Conservation (phyloP, 2,888 invertebrate species). For the Mycogona germanica region DNA sequence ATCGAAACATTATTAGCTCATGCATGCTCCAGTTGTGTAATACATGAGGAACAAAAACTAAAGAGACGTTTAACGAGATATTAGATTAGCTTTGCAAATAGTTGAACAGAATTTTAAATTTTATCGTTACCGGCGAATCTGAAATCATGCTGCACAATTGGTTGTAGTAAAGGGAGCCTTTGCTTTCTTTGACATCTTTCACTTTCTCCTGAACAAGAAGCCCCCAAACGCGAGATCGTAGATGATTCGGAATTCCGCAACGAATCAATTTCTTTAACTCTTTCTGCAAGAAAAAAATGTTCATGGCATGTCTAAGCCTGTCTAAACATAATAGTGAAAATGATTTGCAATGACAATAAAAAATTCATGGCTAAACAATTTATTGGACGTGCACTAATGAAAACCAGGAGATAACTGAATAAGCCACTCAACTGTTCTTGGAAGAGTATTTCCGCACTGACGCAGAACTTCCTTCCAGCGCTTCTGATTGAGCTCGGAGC, state of each 20-base stretch:
- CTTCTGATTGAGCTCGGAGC: conserved; percentile 31
- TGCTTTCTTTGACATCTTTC: conserved; percentile 37
- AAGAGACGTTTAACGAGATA: neutral
- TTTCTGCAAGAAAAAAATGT: conserved; percentile 28
- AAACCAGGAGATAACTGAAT: too few species aligned
- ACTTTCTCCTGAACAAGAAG: conserved; percentile 39
- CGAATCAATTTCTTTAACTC: conserved; percentile 37
- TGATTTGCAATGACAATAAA: too few species aligned
- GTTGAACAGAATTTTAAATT: neutral
- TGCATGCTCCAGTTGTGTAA: too few species aligned
- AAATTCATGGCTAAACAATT: too few species aligned
- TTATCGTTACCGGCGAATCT: conserved; percentile 36
- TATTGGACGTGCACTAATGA: too few species aligned
- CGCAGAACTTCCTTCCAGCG: conserved; percentile 17
- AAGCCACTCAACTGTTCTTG: conserved; percentile 14
- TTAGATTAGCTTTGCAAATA: neutral
- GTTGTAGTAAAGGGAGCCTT: conserved; percentile 35
- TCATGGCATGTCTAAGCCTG: too few species aligned
- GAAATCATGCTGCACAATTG: conserved; percentile 39
- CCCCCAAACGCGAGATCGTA: conserved; percentile 38
- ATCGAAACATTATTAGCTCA: neutral
- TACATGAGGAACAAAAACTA: conserved; percentile 5
- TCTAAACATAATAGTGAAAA: too few species aligned
- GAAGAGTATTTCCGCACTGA: neutral
- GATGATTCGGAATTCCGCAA: conserved; percentile 38